These are phyloP conservation scores for Eupithecia abbreviata DNA, from an alignment of 2,888 invertebrate species.

Conservation along the genomic window DNA sequence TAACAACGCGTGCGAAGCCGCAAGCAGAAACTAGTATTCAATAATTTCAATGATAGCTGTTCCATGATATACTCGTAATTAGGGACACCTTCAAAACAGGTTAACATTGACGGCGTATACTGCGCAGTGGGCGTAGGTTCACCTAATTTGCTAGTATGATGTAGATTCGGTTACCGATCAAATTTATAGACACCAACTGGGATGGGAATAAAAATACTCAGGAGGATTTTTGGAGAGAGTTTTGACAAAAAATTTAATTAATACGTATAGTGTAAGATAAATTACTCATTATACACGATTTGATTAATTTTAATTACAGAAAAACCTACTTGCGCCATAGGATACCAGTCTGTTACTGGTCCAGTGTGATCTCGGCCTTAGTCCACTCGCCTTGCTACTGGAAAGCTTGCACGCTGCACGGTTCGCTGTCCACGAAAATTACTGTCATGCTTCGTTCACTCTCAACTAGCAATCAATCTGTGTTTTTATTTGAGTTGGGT, in stretches of 20 bases:
- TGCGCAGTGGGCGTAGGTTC: background rate
- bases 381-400: slow-evolving; percentile 34
- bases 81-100: background rate
- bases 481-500: slow-evolving; percentile 14
- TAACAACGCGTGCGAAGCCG: too few relatives aligned
- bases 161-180: background rate
- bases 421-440: slow-evolving; percentile 72
- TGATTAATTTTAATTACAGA: too few relatives aligned
- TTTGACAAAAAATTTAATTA: background rate
- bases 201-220: background rate
- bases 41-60: too few relatives aligned
- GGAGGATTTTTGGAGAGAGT: background rate
- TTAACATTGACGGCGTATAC: background rate
- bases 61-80: background rate
- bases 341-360: background rate
- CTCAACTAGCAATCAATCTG: slow-evolving; percentile 43
- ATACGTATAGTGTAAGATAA: background rate
- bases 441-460: slow-evolving; percentile 65
- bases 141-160: background rate
- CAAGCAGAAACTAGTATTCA: too few relatives aligned
- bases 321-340: too few relatives aligned
- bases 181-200: too few relatives aligned
- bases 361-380: background rate
- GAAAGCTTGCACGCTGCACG: slow-evolving; percentile 53
- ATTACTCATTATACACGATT: too few relatives aligned